phyloP scores from a whole-genome alignment of 2,113 vertebrate species.

The Grus americana region DNA sequence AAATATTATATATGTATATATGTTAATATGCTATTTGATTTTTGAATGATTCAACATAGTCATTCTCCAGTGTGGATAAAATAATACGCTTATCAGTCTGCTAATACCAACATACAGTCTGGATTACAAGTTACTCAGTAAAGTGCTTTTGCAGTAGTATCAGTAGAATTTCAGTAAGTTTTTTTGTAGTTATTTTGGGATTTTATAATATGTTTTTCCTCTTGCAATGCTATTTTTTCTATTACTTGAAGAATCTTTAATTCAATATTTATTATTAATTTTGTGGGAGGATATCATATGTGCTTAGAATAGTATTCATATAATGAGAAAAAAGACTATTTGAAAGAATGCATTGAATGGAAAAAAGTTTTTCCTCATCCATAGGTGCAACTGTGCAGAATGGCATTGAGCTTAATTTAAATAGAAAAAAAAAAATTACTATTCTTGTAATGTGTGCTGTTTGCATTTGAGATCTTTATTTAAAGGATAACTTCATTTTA shows the following conservation, averaged over 20 bases:
- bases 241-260: not conserved
- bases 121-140: not conserved
- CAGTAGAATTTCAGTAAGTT: not conserved
- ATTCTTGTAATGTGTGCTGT: not conserved
- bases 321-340: not conserved
- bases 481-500: not conserved
- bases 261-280: not conserved
- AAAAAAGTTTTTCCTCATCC: not conserved
- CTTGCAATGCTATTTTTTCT: not conserved
- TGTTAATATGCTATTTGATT: not conserved
- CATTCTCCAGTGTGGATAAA: not conserved
- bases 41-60: not conserved
- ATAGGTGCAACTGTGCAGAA: not conserved
- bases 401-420: not conserved
- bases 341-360: not conserved
- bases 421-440: not conserved
- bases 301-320: not conserved
- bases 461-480: not conserved
- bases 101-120: not conserved
- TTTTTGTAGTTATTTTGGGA: not conserved
- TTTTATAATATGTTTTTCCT: not conserved
- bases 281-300: not conserved
- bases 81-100: not conserved
- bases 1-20: not conserved
- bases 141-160: not conserved